A percentile compares a stretch with the other conserved stretches of the same genome.
These are phyloP conservation scores for Diarsia dahlii DNA, from an alignment of 2,888 invertebrate species.

Conservation along the genomic window DNA sequence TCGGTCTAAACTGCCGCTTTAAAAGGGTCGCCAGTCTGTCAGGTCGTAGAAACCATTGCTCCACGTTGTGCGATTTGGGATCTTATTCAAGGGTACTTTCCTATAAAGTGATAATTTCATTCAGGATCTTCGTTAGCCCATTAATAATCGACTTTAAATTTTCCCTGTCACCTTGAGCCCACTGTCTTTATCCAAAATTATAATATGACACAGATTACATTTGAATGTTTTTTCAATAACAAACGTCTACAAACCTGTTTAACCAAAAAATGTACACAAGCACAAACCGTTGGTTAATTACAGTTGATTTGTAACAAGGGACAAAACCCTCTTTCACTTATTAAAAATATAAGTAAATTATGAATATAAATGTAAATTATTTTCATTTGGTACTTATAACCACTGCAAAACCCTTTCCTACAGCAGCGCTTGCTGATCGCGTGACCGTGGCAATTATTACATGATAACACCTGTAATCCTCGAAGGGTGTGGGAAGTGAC, in stretches of 20 bases:
- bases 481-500: too few species aligned
- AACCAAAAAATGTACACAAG: background rate
- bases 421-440: background rate
- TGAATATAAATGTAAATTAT: background rate
- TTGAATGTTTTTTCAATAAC: background rate
- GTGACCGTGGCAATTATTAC: conserved; percentile 12
- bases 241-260: background rate
- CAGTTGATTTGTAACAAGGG: background rate
- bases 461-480: too few species aligned
- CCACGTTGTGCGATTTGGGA: background rate
- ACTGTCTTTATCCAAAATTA: background rate
- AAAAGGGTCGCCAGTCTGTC: too few species aligned
- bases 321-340: too few species aligned
- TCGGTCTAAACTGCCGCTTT: background rate
- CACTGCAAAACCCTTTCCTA: background rate
- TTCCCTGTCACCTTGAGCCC: background rate
- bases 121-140: background rate
- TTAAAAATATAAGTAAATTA: too few species aligned
- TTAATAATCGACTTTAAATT: conserved; percentile 6
- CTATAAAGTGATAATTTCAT: background rate
- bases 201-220: background rate
- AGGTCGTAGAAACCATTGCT: background rate
- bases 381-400: conserved; percentile 19
- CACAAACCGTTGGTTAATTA: background rate
- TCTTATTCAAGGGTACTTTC: background rate